Base-by-base conservation (phyloP, 2,113 vertebrate genomes). In the Pelmatolapia mariae region DNA sequence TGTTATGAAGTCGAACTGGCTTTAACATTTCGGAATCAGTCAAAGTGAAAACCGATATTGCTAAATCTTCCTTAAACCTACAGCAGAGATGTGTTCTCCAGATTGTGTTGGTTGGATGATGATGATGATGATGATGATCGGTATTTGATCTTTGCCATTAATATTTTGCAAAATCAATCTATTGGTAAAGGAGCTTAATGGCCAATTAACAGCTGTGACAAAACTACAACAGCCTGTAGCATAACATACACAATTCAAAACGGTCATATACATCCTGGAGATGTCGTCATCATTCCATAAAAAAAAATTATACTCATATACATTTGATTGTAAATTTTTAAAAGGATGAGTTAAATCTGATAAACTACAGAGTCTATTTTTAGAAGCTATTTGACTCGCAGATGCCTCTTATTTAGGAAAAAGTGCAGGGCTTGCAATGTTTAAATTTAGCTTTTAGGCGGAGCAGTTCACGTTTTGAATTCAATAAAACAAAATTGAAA, bases 301-400 rank as follows among this genome's bases (percentile, higher is more conserved):
- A 15, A 29, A 79, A 3, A 83, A 84, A 71, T 36, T 68, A 66
- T 54, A 84, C 66, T 86, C 13, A 76, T 89, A 68, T 86, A 88
- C 82, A 88, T 71, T 50, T 73, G 87, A 91, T 89, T 86, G 87
- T 59, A 84, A 68, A 59, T 76, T 53, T n/a, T 73, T 56, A 63
- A 83, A 33, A 86, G 8, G 66, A 78, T 16, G 8, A 78, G 56
- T 83, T 19, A 66, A 29, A 81, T 82, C 43, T 29, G 11, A 81
- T 19, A 61, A 31, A 31, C 24, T 78, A 78, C 18, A 19, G 53
- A 47, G 45, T 61, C 43, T 61, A 59, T 52, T 57, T 45, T 82
- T 45, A 31, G 24, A 59, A n/a, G 10, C 26, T 10, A 53, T 8
- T 73, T 24, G 53, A 59, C 63, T 85, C 11, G 8, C 22, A 47